These are phyloP conservation scores for Bovichtus variegatus DNA, from an alignment of 2,797 vertebrate species.

Conservation along the genomic window DNA sequence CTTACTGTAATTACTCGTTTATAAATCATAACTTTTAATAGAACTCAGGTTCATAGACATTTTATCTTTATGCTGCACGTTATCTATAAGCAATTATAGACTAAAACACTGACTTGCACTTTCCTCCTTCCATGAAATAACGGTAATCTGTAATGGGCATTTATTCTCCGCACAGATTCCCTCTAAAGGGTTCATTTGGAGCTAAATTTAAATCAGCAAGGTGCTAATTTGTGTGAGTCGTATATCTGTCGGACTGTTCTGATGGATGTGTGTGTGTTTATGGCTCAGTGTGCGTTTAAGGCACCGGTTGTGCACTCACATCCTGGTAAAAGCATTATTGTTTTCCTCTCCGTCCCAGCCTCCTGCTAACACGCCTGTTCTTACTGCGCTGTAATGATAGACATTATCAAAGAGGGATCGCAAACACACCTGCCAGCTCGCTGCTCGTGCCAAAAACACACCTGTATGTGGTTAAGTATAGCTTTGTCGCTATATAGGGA, in stretches of 20 bases:
- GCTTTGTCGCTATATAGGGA: slow-evolving; percentile 38
- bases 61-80: slow-evolving; percentile 7
- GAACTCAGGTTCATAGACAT: background rate
- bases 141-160: slow-evolving; percentile 37
- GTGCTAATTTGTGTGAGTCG: slow-evolving; percentile 61
- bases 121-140: slow-evolving; percentile 36
- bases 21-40: background rate
- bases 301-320: slow-evolving; percentile 51
- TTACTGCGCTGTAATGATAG: slow-evolving; percentile 76
- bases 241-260: slow-evolving; percentile 18
- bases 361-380: slow-evolving; percentile 56
- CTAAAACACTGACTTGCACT: slow-evolving; percentile 36
- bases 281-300: slow-evolving; percentile 22
- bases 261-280: slow-evolving; percentile 9
- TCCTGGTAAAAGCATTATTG: slow-evolving; percentile 62
- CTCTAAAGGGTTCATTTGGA: slow-evolving; percentile 44
- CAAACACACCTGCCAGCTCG: slow-evolving; percentile 74
- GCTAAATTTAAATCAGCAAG: slow-evolving; percentile 60
- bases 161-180: slow-evolving; percentile 46
- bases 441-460: slow-evolving; percentile 72
- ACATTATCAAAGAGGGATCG: slow-evolving; percentile 75
- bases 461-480: slow-evolving; percentile 77
- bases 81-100: background rate
- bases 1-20: background rate
- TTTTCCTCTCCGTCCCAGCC: slow-evolving; percentile 50